A percentile compares a stretch with the other conserved stretches of the same genome.
Evolutionary conservation across 2,888 invertebrate species (phyloP).

Genomic region (Chrysina gloriosa): DNA sequence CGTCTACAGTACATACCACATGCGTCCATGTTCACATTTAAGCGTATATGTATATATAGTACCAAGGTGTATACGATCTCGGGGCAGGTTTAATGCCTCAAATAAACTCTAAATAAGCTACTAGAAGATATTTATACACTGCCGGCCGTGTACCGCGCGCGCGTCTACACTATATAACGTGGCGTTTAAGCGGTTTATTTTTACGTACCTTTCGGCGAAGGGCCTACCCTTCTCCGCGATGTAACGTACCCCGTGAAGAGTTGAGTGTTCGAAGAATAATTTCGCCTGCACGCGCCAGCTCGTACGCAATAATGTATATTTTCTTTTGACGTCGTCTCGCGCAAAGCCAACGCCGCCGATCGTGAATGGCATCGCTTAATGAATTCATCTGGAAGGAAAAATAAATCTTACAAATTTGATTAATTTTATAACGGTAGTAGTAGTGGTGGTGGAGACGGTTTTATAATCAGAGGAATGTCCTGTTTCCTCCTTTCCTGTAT

Average conservation of each 20-base stretch:
- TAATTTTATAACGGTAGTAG: no score
- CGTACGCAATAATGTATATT: conserved; percentile 65
- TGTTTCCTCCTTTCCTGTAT: no score
- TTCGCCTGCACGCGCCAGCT: conserved; percentile 78
- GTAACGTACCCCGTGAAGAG: conserved; percentile 82
- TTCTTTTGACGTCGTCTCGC: conserved; percentile 37
- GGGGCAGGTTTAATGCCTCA: conserved; percentile 25
- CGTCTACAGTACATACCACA: conserved; percentile 1
- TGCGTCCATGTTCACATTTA: neutral
- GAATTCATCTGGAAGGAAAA: conserved; percentile 15
- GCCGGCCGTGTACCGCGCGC: neutral
- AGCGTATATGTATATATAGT: conserved; percentile 18
- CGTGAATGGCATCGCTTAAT: conserved; percentile 14
- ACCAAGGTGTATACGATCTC: conserved; percentile 1
- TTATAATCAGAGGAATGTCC: no score
- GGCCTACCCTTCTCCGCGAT: conserved; percentile 81
- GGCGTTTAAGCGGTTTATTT: conserved; percentile 34
- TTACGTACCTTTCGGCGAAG: conserved; percentile 77
- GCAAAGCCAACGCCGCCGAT: neutral
- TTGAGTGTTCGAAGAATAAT: conserved; percentile 81
- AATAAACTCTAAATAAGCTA: conserved; percentile 36
- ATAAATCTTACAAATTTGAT: conserved; percentile 13
- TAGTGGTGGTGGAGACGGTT: no score
- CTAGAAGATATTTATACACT: conserved; percentile 34
- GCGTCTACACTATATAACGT: neutral